Evolutionary conservation across 2,888 invertebrate genomes (phyloP).

Genomic region (Amphipoea oculea): DNA sequence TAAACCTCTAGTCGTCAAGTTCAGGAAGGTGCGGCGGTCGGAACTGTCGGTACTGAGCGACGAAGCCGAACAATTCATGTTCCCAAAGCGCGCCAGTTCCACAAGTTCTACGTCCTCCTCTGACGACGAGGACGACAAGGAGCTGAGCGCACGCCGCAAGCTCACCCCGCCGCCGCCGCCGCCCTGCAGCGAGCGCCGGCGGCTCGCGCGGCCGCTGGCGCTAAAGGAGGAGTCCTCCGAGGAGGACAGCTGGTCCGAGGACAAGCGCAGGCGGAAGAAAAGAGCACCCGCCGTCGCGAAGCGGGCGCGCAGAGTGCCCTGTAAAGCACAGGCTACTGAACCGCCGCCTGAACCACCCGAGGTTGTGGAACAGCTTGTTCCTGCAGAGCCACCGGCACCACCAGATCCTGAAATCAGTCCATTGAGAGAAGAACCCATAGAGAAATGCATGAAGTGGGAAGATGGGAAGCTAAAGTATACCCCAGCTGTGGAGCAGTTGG

Average conservation of each 20-base stretch:
- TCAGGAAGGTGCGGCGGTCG: slow-evolving; percentile 93
- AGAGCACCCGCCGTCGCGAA: slow-evolving; percentile 72
- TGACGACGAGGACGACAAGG: slow-evolving; percentile 90
- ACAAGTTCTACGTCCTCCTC: slow-evolving; percentile 84
- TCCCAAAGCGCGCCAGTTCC: slow-evolving; percentile 92
- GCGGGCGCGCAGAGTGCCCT: slow-evolving; percentile 70
- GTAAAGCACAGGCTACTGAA: slow-evolving; percentile 52
- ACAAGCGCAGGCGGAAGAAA: slow-evolving; percentile 78
- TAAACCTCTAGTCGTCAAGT: slow-evolving; percentile 93
- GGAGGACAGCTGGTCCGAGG: slow-evolving; percentile 86
- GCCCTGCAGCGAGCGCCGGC: slow-evolving; percentile 79
- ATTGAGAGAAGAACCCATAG: slow-evolving; percentile 78
- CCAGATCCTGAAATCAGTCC: slow-evolving; percentile 74
- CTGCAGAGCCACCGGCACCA: slow-evolving; percentile 53
- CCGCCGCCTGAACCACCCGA: slow-evolving; percentile 62
- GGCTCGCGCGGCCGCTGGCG: slow-evolving; percentile 83
- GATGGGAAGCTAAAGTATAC: slow-evolving; percentile 86
- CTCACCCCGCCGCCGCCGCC: slow-evolving; percentile 78
- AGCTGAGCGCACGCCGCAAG: slow-evolving; percentile 84
- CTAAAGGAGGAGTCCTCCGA: slow-evolving; percentile 88
- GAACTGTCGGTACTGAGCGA: slow-evolving; percentile 94
- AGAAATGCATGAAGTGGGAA: slow-evolving; percentile 87
- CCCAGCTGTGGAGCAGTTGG: slow-evolving; percentile 91
- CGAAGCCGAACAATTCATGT: slow-evolving; percentile 97
- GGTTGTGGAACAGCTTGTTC: slow-evolving; percentile 62